phyloP scores from a whole-genome alignment of 2,888 invertebrate species.

The Andrena hattorfiana region DNA sequence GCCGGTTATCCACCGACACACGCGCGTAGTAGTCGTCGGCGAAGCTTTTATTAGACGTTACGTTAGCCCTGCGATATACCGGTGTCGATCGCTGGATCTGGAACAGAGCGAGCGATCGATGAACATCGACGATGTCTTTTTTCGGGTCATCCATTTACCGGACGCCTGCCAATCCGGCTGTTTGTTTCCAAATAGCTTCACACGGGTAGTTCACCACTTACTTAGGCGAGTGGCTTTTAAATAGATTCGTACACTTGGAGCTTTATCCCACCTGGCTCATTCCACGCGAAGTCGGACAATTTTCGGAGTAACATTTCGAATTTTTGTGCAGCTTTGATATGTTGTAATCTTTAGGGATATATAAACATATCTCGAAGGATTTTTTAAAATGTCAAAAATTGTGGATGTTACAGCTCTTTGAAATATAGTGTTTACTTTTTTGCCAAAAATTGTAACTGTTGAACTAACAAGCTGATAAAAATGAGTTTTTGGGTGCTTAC shows the following conservation, averaged over 20 bases:
- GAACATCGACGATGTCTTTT: constrained; percentile 26
- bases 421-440: too few species aligned
- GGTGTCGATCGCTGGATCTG: background rate
- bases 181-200: constrained; percentile 14
- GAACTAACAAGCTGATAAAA: too few species aligned
- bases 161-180: background rate
- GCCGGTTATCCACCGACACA: constrained; percentile 18
- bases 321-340: too few species aligned
- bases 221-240: background rate
- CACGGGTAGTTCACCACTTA: background rate
- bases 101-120: constrained; percentile 10
- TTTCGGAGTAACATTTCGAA: too few species aligned
- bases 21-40: background rate
- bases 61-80: constrained; percentile 5
- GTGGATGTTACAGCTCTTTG: too few species aligned
- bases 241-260: background rate
- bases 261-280: background rate
- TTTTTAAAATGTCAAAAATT: too few species aligned
- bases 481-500: too few species aligned
- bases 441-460: too few species aligned
- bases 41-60: constrained; percentile 38
- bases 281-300: too few species aligned
- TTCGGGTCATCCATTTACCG: constrained; percentile 19
- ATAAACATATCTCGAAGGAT: too few species aligned
- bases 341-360: too few species aligned